phyloP scores from a whole-genome alignment of 2,113 vertebrate genomes.

The Carollia perspicillata region DNA sequence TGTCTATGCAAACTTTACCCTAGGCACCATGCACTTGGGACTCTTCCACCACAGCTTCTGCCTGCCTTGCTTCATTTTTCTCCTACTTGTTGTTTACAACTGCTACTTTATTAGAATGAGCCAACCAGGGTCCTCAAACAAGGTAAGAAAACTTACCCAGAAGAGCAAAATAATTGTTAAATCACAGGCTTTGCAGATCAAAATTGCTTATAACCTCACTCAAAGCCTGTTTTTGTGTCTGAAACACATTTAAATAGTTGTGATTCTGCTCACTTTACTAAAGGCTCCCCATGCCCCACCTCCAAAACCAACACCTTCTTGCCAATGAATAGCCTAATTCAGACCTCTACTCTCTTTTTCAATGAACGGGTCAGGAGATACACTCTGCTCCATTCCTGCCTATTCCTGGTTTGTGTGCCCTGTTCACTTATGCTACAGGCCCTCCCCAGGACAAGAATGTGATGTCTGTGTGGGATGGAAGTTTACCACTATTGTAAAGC shows the following conservation, averaged over 20 bases:
- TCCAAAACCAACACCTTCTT: constrained; percentile 59
- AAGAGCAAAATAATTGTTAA: constrained; percentile 49
- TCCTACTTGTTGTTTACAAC: constrained; percentile 29
- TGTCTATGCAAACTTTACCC: background rate
- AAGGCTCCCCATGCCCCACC: background rate
- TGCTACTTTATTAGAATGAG: constrained; percentile 36
- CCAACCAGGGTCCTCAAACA: background rate
- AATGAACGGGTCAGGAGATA: background rate
- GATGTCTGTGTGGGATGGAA: background rate
- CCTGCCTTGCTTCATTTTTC: background rate
- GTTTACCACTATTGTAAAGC: background rate
- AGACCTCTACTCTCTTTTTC: constrained; percentile 39
- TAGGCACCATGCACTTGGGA: background rate
- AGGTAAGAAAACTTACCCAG: constrained; percentile 5
- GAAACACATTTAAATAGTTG: constrained; percentile 37
- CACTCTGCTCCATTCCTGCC: constrained; percentile 12
- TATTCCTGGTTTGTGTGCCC: background rate
- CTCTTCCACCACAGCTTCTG: background rate
- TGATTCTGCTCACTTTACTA: background rate
- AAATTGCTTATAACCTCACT: constrained; percentile 25
- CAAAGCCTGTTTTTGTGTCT: constrained; percentile 42
- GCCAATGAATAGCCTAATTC: constrained; percentile 49
- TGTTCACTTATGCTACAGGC: background rate
- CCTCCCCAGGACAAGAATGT: background rate
- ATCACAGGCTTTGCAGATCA: background rate